These are phyloP conservation scores for Kuschelorhynchus macadamiae DNA, from an alignment of 2,888 invertebrate genomes.

Conservation along the genomic window DNA sequence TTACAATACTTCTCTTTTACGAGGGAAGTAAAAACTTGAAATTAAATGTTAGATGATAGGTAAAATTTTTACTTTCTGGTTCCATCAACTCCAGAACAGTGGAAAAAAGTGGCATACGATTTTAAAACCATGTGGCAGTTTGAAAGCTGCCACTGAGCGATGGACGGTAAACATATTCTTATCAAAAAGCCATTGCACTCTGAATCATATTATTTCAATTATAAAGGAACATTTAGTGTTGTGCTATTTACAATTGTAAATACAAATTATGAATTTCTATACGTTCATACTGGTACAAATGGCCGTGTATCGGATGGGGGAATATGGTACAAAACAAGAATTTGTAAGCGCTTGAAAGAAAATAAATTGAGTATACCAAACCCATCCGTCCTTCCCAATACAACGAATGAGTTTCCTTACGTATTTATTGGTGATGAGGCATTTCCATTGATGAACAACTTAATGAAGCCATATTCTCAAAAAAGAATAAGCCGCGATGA, in stretches of 20 bases:
- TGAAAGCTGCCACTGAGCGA: slow-evolving; percentile 48
- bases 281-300: slow-evolving; percentile 54
- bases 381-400: slow-evolving; percentile 15
- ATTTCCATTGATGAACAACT: slow-evolving; percentile 43
- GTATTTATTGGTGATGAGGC: slow-evolving; percentile 46
- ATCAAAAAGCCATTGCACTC: slow-evolving; percentile 44
- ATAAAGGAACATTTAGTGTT: slow-evolving; percentile 51
- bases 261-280: slow-evolving; percentile 56
- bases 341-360: slow-evolving; percentile 37
- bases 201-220: slow-evolving; percentile 45
- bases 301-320: slow-evolving; percentile 56
- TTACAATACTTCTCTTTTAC: too few species aligned
- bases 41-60: background rate
- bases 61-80: slow-evolving; percentile 26
- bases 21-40: slow-evolving; percentile 13
- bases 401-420: slow-evolving; percentile 31
- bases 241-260: slow-evolving; percentile 53
- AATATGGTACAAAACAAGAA: slow-evolving; percentile 49
- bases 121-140: slow-evolving; percentile 51
- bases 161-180: slow-evolving; percentile 51
- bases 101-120: slow-evolving; percentile 40
- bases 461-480: slow-evolving; percentile 42
- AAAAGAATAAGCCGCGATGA: slow-evolving; percentile 34
- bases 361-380: slow-evolving; percentile 33
- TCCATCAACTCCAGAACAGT: slow-evolving; percentile 38